phyloP scores from a whole-genome alignment of 2,113 vertebrate genomes.

The Onychostoma macrolepis region DNA sequence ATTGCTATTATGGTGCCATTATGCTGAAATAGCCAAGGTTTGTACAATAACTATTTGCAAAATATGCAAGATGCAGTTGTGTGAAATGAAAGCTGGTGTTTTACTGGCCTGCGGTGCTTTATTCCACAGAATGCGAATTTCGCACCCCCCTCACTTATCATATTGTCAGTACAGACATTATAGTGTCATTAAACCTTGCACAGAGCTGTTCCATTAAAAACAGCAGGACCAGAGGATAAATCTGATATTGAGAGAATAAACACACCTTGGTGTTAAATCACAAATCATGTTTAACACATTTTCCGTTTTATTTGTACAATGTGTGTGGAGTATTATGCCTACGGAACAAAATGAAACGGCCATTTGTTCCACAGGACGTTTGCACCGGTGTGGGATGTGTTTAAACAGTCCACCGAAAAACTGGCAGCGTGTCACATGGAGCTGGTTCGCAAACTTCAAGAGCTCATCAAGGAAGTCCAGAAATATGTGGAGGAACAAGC shows the following conservation, averaged over 20 bases:
- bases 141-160: background rate
- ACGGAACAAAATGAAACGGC: background rate
- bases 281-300: constrained; percentile 25
- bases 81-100: constrained; percentile 10
- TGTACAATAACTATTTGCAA: background rate
- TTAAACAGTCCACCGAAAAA: constrained; percentile 95
- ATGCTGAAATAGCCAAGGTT: constrained; percentile 5
- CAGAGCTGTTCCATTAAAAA: constrained; percentile 34
- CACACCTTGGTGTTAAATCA: constrained; percentile 35
- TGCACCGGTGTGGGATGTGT: constrained; percentile 95
- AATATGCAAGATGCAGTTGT: background rate
- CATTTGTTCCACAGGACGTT: constrained; percentile 83
- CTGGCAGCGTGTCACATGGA: constrained; percentile 94
- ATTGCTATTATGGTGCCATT: background rate
- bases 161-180: constrained; percentile 35
- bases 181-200: constrained; percentile 30
- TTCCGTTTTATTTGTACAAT: background rate
- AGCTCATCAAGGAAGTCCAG: constrained; percentile 96
- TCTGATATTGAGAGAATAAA: constrained; percentile 37
- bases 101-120: background rate
- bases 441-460: constrained; percentile 91
- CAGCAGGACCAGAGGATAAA: constrained; percentile 24
- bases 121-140: background rate
- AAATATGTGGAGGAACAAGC: constrained; percentile 97
- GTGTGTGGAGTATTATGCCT: constrained; percentile 8